Percentiles rank a stretch among this genome's conserved stretches.
Evolutionary conservation across 2,797 vertebrate species (phyloP).

Genomic region (Hydrophis major): DNA sequence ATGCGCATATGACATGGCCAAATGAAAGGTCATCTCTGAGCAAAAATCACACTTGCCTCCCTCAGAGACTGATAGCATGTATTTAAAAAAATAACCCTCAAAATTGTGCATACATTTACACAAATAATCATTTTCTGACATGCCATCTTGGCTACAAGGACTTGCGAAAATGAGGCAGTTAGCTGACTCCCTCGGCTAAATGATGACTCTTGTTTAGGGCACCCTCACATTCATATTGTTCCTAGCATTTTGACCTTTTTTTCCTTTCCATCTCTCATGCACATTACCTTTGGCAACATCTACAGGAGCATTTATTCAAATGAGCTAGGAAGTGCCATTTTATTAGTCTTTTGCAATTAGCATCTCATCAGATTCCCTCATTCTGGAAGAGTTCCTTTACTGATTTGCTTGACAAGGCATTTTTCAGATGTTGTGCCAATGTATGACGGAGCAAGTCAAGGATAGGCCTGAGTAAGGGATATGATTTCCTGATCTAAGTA

Average conservation of each 20-base stretch:
- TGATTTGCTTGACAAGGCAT: not conserved
- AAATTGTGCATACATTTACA: slow-evolving; percentile 51
- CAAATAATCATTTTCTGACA: slow-evolving; percentile 57
- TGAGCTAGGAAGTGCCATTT: not conserved
- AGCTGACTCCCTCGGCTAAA: slow-evolving; percentile 52
- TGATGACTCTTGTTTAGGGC: slow-evolving; percentile 14
- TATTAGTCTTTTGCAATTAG: not conserved
- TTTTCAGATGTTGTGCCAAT: not conserved
- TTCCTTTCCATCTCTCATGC: not conserved
- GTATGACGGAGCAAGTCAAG: not conserved
- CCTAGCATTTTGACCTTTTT: not conserved
- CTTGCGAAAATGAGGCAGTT: slow-evolving; percentile 53
- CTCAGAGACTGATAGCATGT: not conserved
- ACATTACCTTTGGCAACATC: not conserved
- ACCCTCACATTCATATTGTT: not conserved
- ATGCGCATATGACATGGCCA: slow-evolving; percentile 51
- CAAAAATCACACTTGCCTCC: slow-evolving; percentile 57
- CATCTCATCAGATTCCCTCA: not conserved
- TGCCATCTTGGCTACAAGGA: slow-evolving; percentile 36
- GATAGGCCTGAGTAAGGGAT: not conserved
- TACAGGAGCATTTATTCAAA: not conserved
- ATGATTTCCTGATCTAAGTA: not conserved
- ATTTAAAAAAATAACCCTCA: slow-evolving; percentile 60
- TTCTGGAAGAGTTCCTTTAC: not conserved
- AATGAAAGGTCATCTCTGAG: slow-evolving; percentile 56